A percentile compares a stretch with the other conserved stretches of the same genome.
Conservation (phyloP, 37 sponge, comb jelly and placozoan species). For the Lycopodina hypogea region DNA sequence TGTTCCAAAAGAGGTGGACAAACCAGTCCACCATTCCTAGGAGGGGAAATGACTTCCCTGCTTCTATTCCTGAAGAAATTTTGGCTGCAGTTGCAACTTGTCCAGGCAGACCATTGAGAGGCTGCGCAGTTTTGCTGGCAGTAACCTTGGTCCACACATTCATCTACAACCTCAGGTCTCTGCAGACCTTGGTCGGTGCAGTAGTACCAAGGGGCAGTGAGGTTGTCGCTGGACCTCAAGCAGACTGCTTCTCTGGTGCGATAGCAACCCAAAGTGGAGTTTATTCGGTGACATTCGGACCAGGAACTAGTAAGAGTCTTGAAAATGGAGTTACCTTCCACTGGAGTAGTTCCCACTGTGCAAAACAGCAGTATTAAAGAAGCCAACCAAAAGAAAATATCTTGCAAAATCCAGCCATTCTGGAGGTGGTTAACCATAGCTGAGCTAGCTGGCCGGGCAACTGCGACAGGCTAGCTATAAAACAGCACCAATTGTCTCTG, state of each 20-base stretch:
- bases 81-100: slow-evolving; percentile 9
- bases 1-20: slow-evolving; percentile 24
- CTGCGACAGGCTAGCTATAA: no score
- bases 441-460: no score
- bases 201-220: slow-evolving; percentile 39
- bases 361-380: neutral
- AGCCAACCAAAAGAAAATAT: neutral
- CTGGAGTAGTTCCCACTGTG: neutral
- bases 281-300: slow-evolving; percentile 19
- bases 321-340: neutral
- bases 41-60: slow-evolving; percentile 19
- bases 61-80: slow-evolving; percentile 10
- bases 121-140: slow-evolving; percentile 44
- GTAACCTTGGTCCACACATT: neutral
- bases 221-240: slow-evolving; percentile 4
- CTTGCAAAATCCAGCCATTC: no score
- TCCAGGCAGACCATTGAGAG: slow-evolving; percentile 39
- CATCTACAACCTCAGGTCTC: slow-evolving; percentile 7
- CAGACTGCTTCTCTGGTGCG: slow-evolving; percentile 17
- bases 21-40: neutral
- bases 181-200: slow-evolving; percentile 11
- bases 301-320: neutral
- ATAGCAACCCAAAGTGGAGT: slow-evolving; percentile 18
- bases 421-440: no score
- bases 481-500: no score